Evolutionary conservation across 2,888 invertebrate genomes (phyloP), one percentile per base, ranked within the genome.

Genomic region (Hirtodrosophila trivittata): DNA sequence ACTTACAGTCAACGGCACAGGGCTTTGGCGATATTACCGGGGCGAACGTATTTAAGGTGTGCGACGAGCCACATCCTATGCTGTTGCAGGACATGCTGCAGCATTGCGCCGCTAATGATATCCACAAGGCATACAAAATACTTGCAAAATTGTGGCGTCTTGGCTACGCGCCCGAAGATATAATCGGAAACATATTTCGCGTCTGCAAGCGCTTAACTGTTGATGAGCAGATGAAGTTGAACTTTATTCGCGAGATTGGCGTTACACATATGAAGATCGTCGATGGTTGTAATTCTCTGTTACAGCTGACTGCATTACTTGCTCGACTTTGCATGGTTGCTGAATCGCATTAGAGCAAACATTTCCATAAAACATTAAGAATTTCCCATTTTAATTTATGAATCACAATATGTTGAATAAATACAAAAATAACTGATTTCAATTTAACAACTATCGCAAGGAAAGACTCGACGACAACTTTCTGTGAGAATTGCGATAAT

Each of bases 1-100:
- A 99, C 92, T 91, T 99, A 51, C 99, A 99, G 91, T 97, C 97
- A 0, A 97, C 97, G 0, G 95, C 95, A 45, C 97, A 98, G 89
- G 97, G 97, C 6, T 98, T 97, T 91, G 95, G 95, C 0, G 94
- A 95, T 85, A 95, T 99, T n/a, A 96, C 95, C 73, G 94, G 96
- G 45, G 95, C 96, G 75, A 97, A 98, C 92, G 99, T 99, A 13
- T 99, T 98, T 90, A 98, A 98, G 93, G 98, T 99, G 7, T 99
- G 99, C 90, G 99, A 99, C 90, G 99, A 99, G 91, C 99, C 99
- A 0, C 99, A 99, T 92, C 99, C 99, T 0, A 93, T 98, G 89
- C 91, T 98, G 1, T 95, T 99, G 43, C 95, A 96, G 90, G 94
- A 95, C 84, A 98, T 99, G 98, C 91, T 99, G 42, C 94, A 95